Base-by-base conservation (phyloP, 2,113 vertebrate species). In the Odobenus rosmarus region DNA sequence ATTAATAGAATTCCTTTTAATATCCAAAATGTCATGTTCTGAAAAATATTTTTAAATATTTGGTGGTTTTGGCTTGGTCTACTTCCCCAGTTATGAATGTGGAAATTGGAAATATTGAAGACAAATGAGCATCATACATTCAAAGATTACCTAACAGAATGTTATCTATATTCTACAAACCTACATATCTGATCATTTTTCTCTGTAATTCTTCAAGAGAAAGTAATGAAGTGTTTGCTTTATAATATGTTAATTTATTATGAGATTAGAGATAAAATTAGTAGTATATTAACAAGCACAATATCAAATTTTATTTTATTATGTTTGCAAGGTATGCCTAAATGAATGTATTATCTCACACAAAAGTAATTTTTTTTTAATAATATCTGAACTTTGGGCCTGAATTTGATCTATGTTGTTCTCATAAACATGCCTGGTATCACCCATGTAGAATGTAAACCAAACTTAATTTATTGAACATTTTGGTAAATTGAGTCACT, bases 331-430 rank as follows among this genome's bases (percentile, higher is more conserved):
- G 1, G 11, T 53, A n/a, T 62, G 12, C 26, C 84, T 46, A 76
- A 91, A 85, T 61, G 33, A 59, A 72, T 33, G 3, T 36, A 74
- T 84, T 19, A 31, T 79, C 14, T 16, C 33, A 53, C 3, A 31
- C 31, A 69, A 4, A 86, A 87, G 49, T 64, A 67, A 69, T 39
- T 93, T 88, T 93, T 59, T 84, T 90, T 42, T 76, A 93, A 79
- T 88, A 28, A 94, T 71, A 18, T 18, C 67, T 82, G 42, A 77
- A 31, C 14, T 82, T 92, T 39, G 19, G 39, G 15, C 4, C 28
- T 94, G 23, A 19, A 36, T 90, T 83, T 87, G n/a, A 90, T 74
- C 31, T 93, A n/a, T 59, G 23, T 21, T 61, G 18, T 81, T 16
- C 28, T 93, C 36, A 51, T 36, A 24, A 90, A 51, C 5, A 5